Conservation (phyloP, 2,888 invertebrate species). For the Xanthia icteritia region DNA sequence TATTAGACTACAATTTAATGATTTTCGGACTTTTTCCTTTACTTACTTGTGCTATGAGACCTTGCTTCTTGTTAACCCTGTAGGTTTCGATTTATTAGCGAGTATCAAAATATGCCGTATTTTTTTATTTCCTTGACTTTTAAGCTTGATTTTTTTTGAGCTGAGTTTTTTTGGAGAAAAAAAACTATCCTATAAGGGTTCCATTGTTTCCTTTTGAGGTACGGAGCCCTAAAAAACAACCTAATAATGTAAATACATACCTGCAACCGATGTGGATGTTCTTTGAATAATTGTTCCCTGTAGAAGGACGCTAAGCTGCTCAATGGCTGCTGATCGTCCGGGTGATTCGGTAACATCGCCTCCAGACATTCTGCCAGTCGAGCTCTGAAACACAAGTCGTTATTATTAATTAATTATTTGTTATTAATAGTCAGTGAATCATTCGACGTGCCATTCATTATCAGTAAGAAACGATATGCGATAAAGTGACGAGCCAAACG, state of each 20-base stretch:
- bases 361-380: constrained; percentile 97
- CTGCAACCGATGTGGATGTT: constrained; percentile 93
- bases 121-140: too few relatives aligned
- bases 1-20: too few relatives aligned
- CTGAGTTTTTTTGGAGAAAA: too few relatives aligned
- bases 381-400: constrained; percentile 90
- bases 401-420: not conserved
- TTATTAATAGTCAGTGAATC: constrained; percentile 1
- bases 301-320: constrained; percentile 89
- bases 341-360: constrained; percentile 94
- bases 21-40: too few relatives aligned
- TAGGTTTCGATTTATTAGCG: too few relatives aligned
- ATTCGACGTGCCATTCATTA: not conserved
- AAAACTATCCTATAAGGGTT: too few relatives aligned
- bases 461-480: not conserved
- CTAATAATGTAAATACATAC: constrained; percentile 74
- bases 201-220: too few relatives aligned
- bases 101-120: too few relatives aligned
- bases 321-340: constrained; percentile 89
- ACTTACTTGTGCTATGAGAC: too few relatives aligned
- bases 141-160: too few relatives aligned
- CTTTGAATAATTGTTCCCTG: constrained; percentile 93
- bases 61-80: too few relatives aligned
- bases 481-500: not conserved
- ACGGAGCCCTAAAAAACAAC: too few relatives aligned